Conservation (phyloP, 2,888 invertebrate genomes). For the Hydrotaea cyrtoneurina region DNA sequence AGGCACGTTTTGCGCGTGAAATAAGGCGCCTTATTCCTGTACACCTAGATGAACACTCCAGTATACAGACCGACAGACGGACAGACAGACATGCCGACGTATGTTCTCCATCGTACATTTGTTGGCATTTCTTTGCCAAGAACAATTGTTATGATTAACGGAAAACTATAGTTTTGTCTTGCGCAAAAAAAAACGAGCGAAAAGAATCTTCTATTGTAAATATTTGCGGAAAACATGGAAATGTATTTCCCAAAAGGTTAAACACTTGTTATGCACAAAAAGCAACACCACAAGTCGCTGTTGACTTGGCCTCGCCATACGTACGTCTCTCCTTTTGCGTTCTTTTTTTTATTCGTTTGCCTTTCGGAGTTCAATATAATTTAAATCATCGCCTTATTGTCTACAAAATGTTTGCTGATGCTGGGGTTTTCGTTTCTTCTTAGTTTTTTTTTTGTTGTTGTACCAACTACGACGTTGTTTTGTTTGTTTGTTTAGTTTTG, state of each 20-base stretch:
- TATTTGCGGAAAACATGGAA: neutral
- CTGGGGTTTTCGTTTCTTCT: conserved; percentile 14
- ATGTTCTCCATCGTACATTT: neutral
- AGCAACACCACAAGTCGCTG: conserved; percentile 11
- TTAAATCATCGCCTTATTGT: conserved; percentile 68
- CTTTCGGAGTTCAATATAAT: conserved; percentile 65
- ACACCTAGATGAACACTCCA: conserved; percentile 9
- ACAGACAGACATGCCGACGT: conserved; percentile 37
- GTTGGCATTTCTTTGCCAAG: neutral
- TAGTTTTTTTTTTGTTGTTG: neutral
- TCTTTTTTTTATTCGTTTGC: conserved; percentile 21
- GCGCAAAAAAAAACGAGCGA: neutral
- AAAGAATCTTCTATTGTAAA: conserved; percentile 28
- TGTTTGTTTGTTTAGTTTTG: neutral
- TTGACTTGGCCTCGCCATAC: conserved; percentile 30
- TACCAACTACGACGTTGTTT: neutral
- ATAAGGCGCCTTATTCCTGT: conserved; percentile 57
- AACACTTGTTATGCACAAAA: conserved; percentile 62
- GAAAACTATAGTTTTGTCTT: conserved; percentile 18
- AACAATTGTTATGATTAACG: conserved; percentile 67
- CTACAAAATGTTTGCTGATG: conserved; percentile 53
- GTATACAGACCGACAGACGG: conserved; percentile 32
- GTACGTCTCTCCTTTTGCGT: conserved; percentile 21
- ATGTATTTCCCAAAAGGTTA: conserved; percentile 55
- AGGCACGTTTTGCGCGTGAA: conserved; percentile 67